A percentile compares a stretch with the other conserved stretches of the same genome.
These are phyloP conservation scores for Eutolmus rufibarbis DNA, from an alignment of 2,888 invertebrate genomes.

Conservation along the genomic window DNA sequence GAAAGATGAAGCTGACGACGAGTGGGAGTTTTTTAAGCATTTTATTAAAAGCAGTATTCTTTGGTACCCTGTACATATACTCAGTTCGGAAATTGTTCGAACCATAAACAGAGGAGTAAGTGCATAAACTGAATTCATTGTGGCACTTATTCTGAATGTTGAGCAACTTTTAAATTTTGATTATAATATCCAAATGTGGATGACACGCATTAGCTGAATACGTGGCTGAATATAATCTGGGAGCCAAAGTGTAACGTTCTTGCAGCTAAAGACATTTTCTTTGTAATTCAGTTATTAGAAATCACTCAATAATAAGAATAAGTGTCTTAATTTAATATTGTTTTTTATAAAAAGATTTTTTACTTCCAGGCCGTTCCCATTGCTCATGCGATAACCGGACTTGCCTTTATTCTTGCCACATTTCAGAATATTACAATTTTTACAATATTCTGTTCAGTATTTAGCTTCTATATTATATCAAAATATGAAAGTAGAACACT, in stretches of 20 bases:
- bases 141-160: neutral
- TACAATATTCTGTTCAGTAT: conserved; percentile 51
- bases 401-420: conserved; percentile 52
- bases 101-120: conserved; percentile 39
- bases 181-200: too few relatives aligned
- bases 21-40: conserved; percentile 57
- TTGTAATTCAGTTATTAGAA: neutral
- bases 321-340: neutral
- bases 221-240: neutral
- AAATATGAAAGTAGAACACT: conserved; percentile 1
- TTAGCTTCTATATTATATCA: conserved; percentile 54
- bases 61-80: conserved; percentile 57
- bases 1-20: conserved; percentile 59
- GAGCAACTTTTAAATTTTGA: neutral
- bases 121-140: neutral
- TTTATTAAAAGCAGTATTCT: conserved; percentile 54
- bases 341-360: neutral
- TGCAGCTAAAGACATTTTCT: neutral
- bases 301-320: neutral
- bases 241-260: neutral
- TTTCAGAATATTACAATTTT: conserved; percentile 51
- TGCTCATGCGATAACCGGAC: conserved; percentile 52
- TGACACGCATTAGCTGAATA: neutral
- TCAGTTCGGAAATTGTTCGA: conserved; percentile 49
- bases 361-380: conserved; percentile 50